These are phyloP conservation scores for Notoglanidium macrostoma DNA, from an alignment of 2,797 vertebrate genomes.

Conservation along the genomic window DNA sequence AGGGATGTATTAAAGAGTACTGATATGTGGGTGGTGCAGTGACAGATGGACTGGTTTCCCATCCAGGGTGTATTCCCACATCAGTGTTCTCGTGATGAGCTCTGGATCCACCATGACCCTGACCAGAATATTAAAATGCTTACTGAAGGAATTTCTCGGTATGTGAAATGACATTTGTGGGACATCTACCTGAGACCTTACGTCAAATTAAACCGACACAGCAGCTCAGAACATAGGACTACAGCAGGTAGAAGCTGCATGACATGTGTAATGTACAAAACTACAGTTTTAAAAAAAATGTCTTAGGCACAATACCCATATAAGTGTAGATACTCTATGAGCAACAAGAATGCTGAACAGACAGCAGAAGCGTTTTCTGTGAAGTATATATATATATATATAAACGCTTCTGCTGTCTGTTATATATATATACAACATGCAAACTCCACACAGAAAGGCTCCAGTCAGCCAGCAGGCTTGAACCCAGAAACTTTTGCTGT, in stretches of 20 bases:
- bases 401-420: too few species aligned
- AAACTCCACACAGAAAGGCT: too few species aligned
- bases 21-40: background rate
- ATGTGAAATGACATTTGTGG: constrained; percentile 39
- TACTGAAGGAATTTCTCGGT: constrained; percentile 2
- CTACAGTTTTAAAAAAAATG: background rate
- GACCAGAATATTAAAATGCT: background rate
- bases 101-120: background rate
- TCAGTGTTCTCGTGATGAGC: background rate
- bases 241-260: background rate
- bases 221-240: background rate
- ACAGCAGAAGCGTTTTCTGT: constrained; percentile 35
- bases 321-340: background rate
- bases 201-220: background rate
- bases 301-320: background rate
- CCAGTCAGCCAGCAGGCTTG: too few species aligned
- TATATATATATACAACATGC: too few species aligned
- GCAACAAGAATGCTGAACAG: background rate
- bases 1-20: background rate
- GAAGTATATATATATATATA: background rate
- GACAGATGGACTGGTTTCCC: background rate
- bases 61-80: background rate
- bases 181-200: constrained; percentile 42
- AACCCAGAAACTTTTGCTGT: too few species aligned
- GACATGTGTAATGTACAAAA: background rate